Evolutionary conservation across 1,140 invertebrate species (phyloP), one percentile per base, ranked within the genome.

Genomic region (Zaprionus capensis): DNA sequence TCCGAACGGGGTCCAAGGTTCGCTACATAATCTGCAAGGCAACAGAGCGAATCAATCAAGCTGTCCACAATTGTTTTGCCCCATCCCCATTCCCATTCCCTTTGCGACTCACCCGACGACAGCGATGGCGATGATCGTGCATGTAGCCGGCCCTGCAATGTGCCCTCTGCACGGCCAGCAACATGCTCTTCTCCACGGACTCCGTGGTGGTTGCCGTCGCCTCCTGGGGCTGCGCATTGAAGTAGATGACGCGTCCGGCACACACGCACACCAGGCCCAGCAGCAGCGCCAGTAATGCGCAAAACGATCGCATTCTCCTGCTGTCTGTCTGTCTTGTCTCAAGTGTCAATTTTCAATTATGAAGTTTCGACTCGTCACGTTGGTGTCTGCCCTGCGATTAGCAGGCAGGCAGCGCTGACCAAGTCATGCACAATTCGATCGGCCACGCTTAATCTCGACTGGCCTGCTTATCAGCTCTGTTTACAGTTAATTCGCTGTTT

Each of bases 91-190:
- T 7, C n/a, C 15, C 22, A 22, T 22, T 22, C 22, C 22, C 24
- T 31, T 34, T 34, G 11, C 14, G n/a, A 82, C 84, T 83, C 41
- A 91, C 88, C 36, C 80, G 56, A 5, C 88, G 76, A 24, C 88
- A 91, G 9, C 88, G 88, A 6, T 81, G 74, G n/a, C 77, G 80
- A 58, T 91, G 88, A 71, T 91, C 88, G 17, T 59, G 46, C 7
- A 78, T 80, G 41, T 34, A 90, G 12, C 85, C 85, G n/a, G 24
- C 77, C 1, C 56, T 78, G 14, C 88, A 91, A 11, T 56, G 38
- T 1, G 36, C 22, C 4, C 81, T 65, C 1, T 65, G 58, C 15
- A 70, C 36, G 9, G 75, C 70, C 6, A 91, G 69, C 1, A 91
- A 67, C 85, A 90, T 91, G 31, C 79, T 64, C 38, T 72, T 72